Percentiles rank a stretch among this genome's conserved stretches.
Evolutionary conservation across 2,888 invertebrate species (phyloP).

Genomic region (Drosophila infuscata): DNA sequence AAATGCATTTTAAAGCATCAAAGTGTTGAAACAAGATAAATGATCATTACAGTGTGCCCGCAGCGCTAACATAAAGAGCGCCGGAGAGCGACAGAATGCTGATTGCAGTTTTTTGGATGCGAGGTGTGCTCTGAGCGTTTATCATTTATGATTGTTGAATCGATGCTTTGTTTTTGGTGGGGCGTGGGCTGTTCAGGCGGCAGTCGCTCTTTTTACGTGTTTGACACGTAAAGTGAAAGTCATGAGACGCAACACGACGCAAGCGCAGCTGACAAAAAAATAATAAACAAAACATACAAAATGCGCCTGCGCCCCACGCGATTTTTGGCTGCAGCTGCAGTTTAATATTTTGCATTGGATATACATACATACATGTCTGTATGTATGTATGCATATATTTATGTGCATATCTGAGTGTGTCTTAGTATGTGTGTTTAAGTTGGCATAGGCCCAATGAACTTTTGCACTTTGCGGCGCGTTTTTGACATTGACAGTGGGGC

Average conservation of each 20-base stretch:
- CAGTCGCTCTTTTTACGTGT: constrained; percentile 55
- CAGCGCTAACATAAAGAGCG: constrained; percentile 27
- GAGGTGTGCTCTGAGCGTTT: constrained; percentile 28
- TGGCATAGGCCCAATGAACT: constrained; percentile 58
- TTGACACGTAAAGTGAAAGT: constrained; percentile 73
- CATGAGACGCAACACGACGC: constrained; percentile 26
- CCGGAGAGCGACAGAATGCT: constrained; percentile 11
- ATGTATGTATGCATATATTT: neutral
- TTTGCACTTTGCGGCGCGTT: constrained; percentile 54
- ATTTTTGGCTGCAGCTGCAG: constrained; percentile 31
- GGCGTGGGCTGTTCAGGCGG: constrained; percentile 67
- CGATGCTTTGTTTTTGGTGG: constrained; percentile 17
- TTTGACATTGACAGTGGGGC: constrained; percentile 60
- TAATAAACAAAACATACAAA: constrained; percentile 7
- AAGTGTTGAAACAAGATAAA: constrained; percentile 81
- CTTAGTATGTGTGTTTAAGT: neutral
- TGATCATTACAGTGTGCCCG: constrained; percentile 62
- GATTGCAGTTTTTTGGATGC: constrained; percentile 13
- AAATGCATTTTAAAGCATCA: constrained; percentile 79
- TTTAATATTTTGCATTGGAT: neutral
- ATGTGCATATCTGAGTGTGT: neutral
- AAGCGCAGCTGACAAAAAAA: constrained; percentile 52
- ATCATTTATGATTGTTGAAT: constrained; percentile 41
- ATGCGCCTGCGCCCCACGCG: constrained; percentile 40
- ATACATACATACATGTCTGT: neutral